Percentiles rank a stretch among this genome's conserved stretches.
Conservation (phyloP, 2,888 invertebrate genomes). For the Parasteatoda lunata region DNA sequence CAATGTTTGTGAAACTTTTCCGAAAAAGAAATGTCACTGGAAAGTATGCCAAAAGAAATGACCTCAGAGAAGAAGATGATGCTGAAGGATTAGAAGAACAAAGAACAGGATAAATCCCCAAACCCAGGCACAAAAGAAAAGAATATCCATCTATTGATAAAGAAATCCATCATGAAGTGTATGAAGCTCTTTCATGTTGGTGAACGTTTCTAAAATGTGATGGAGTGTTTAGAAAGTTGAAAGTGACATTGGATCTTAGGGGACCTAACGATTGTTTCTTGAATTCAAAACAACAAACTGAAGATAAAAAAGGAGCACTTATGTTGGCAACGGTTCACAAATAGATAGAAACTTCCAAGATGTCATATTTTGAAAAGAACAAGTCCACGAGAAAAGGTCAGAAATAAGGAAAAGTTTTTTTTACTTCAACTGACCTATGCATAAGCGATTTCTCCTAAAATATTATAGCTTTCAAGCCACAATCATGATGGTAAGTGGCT, state of each 20-base stretch:
- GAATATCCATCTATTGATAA: conserved; percentile 62
- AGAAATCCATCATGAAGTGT: conserved; percentile 66
- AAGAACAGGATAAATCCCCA: conserved; percentile 65
- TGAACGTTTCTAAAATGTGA: conserved; percentile 52
- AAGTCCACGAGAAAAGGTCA: conserved; percentile 47
- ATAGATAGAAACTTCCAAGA: conserved; percentile 60
- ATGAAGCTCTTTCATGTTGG: conserved; percentile 60
- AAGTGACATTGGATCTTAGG: conserved; percentile 54
- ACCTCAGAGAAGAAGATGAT: conserved; percentile 55
- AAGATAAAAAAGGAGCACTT: conserved; percentile 33
- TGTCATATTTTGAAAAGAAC: conserved; percentile 48
- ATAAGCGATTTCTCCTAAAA: neutral
- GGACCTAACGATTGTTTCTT: conserved; percentile 57
- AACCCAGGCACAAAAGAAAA: conserved; percentile 31
- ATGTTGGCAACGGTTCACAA: conserved; percentile 29
- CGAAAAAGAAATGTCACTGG: conserved; percentile 56
- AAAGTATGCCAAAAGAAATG: conserved; percentile 57
- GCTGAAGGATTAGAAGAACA: conserved; percentile 67
- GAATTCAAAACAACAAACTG: conserved; percentile 56
- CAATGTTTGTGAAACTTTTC: conserved; percentile 52
- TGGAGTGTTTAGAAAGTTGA: conserved; percentile 40
- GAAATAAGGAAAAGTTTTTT: neutral
- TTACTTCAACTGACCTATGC: neutral
- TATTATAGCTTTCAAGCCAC: neutral
- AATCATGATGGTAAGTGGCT: neutral